Conservation (phyloP, 2,888 invertebrate genomes). For the Tribolium freemani region DNA sequence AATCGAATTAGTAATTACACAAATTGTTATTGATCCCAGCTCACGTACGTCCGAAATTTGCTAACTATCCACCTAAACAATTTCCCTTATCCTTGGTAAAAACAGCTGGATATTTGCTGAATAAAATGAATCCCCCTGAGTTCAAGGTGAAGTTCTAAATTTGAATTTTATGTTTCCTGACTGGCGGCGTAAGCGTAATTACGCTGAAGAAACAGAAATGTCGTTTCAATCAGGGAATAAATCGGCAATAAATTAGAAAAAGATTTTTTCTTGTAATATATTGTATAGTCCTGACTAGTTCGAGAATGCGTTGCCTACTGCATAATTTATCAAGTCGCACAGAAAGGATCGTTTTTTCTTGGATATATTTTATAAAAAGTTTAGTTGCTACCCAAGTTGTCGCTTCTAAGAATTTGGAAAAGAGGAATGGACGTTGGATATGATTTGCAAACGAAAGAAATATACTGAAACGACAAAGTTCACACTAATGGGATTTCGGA, state of each 20-base stretch:
- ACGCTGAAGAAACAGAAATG: not conserved
- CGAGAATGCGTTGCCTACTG: slow-evolving; percentile 22
- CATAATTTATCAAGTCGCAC: slow-evolving; percentile 25
- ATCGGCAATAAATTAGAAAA: slow-evolving; percentile 22
- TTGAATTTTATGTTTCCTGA: slow-evolving; percentile 23
- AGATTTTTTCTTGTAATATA: slow-evolving; percentile 15
- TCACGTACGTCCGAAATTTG: not conserved
- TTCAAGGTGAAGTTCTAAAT: slow-evolving; percentile 19
- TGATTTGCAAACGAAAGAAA: slow-evolving; percentile 21
- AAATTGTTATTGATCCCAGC: slow-evolving; percentile 13
- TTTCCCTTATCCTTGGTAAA: no score
- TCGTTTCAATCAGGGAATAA: slow-evolving; percentile 14
- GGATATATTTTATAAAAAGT: slow-evolving; percentile 27
- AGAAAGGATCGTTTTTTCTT: slow-evolving; percentile 26
- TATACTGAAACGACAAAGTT: slow-evolving; percentile 5
- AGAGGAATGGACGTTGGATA: slow-evolving; percentile 18
- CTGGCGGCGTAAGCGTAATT: not conserved
- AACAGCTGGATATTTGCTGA: not conserved
- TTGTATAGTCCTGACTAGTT: slow-evolving; percentile 7
- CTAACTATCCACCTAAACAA: no score
- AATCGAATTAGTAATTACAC: slow-evolving; percentile 17
- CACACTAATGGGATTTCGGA: slow-evolving; percentile 7
- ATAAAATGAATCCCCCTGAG: not conserved
- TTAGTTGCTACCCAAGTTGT: slow-evolving; percentile 24
- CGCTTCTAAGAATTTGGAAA: slow-evolving; percentile 22